Base-by-base conservation (phyloP, 35 echinoderm and acorn worm species). In the Ophiothrix spiculata region DNA sequence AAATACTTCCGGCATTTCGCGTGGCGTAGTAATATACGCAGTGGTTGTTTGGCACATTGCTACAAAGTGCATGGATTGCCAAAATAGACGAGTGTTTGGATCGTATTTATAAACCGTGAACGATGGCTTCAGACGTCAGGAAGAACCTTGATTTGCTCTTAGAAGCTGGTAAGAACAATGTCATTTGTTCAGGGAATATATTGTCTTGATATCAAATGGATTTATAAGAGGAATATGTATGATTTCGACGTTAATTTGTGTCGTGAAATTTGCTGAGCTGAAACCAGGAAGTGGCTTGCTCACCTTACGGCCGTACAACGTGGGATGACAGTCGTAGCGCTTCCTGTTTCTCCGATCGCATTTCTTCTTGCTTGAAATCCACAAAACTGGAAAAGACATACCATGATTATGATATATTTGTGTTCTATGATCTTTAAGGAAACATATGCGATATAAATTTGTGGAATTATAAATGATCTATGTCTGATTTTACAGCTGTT, bases 1-100 rank as follows among this genome's bases (percentile, higher is more conserved):
- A 93, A 93, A 89, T 76, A 93, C 81, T 95, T 91, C 93, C 89
- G 89, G 93, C 84, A 91, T 75, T 56, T 81, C 40, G 56, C 90
- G 32, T 41, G 56, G 90, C 90, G 90, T 39, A 91, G 78, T 77
- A 78, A 91, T 91, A 75, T 91, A 0, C 8, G 38, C 14, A 35
- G 23, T 38, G 32, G 79, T 85, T 69, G 77, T 74, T 87, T 36
- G 56, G 85, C 40, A 46, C 38, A 39, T 37, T 29, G 85, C 39
- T 56, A 33, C n/a, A 21, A 15, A 33, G 76, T 40, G 78, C 78
- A 40, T 40, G 78, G 41, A 40, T 38, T 19, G 36, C 29, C 76
- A 32, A 78, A 38, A 17, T 38, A 29, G 21, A 32, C 56, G 75
- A 45, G 85, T 86, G 39, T 79, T 45, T 82, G 31, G 31, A 45